Evolutionary conservation across 1,140 invertebrate genomes (phyloP).

Genomic region (Melipona quadrifasciata): DNA sequence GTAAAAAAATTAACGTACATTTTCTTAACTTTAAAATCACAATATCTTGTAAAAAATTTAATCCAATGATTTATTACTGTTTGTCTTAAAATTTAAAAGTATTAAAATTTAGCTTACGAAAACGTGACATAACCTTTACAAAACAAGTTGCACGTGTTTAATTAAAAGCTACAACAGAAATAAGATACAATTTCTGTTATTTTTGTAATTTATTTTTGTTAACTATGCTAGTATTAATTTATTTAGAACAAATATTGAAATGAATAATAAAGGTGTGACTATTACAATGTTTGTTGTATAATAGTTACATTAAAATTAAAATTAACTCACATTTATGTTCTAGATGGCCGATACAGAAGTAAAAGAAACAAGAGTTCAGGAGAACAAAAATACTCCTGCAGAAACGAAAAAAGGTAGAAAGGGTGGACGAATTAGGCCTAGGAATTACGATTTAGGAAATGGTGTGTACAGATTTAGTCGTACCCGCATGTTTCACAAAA

Average conservation of each 20-base stretch:
- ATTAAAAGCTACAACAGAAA: background rate
- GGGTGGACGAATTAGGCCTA: conserved; percentile 79
- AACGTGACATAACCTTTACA: conserved; percentile 44
- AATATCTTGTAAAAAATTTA: background rate
- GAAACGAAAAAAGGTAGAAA: conserved; percentile 69
- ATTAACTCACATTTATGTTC: background rate
- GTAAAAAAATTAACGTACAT: background rate
- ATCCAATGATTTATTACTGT: background rate
- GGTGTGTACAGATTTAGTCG: conserved; percentile 89
- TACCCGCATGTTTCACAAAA: conserved; percentile 89
- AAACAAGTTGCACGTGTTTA: background rate
- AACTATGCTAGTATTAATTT: too few species aligned
- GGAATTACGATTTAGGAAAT: conserved; percentile 89
- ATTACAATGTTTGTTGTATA: too few species aligned
- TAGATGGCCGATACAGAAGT: conserved; percentile 62
- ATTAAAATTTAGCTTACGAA: background rate
- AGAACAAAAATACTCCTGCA: conserved; percentile 54
- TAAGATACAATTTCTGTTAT: background rate
- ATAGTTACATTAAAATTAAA: background rate
- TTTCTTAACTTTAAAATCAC: background rate
- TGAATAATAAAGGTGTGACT: too few species aligned
- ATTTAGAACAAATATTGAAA: too few species aligned
- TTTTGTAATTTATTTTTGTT: background rate
- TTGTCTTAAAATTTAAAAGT: background rate
- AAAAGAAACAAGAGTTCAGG: conserved; percentile 66